Percentiles rank a stretch among this genome's conserved stretches.
Conservation (phyloP, 1,140 invertebrate genomes). For the Diabrotica virgifera region DNA sequence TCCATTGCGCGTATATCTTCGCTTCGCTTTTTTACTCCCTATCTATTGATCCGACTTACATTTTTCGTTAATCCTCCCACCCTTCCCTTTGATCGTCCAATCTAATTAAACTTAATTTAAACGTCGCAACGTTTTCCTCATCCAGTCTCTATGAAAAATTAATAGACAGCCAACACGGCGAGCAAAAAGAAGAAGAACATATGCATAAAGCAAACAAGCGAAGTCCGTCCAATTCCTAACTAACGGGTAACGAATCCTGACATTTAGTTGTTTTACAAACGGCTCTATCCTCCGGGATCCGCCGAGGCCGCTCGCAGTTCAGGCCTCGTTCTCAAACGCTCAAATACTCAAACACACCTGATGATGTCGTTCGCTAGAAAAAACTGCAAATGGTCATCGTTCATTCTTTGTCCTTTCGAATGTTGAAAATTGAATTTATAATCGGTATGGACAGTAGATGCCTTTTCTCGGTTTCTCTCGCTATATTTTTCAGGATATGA, state of each 20-base stretch:
- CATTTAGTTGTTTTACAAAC: not conserved
- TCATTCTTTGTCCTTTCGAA: not conserved
- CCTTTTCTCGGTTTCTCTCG: not conserved
- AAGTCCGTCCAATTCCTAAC: not conserved
- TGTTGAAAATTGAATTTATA: not conserved
- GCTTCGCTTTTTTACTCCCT: too few species aligned
- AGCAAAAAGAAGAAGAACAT: not conserved
- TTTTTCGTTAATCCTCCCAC: too few species aligned
- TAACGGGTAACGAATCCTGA: not conserved
- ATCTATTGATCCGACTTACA: too few species aligned
- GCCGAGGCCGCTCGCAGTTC: not conserved
- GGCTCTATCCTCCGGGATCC: constrained; percentile 1
- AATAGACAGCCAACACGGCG: not conserved
- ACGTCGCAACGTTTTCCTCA: too few species aligned
- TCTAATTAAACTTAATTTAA: too few species aligned
- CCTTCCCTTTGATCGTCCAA: too few species aligned
- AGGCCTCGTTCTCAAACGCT: not conserved
- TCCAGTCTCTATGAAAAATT: not conserved
- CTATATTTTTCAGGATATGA: not conserved
- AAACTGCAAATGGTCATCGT: not conserved
- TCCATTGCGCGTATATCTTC: too few species aligned
- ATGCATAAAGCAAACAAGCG: not conserved
- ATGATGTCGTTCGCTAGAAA: not conserved
- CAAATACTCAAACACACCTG: constrained; percentile 2
- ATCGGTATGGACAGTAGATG: not conserved